phyloP scores from a whole-genome alignment of 1,140 invertebrate genomes.

The Drosophila teissieri region DNA sequence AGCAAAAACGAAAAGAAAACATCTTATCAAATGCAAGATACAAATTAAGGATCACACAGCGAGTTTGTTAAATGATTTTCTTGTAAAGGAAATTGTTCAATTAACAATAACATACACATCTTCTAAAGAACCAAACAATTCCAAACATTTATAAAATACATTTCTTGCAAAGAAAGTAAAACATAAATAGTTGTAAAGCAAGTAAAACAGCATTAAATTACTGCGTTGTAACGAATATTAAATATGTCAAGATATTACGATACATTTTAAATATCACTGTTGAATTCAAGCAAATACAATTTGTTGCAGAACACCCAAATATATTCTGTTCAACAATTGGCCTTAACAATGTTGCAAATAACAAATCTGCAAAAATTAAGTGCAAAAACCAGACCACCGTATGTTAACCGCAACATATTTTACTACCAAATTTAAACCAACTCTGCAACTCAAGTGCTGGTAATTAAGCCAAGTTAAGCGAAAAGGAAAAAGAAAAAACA shows the following conservation, averaged over 20 bases:
- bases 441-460: neutral
- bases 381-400: conserved; percentile 73
- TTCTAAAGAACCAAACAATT: conserved; percentile 36
- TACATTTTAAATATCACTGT: conserved; percentile 24
- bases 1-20: conserved; percentile 13
- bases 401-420: conserved; percentile 39
- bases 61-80: conserved; percentile 26
- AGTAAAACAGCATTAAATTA: conserved; percentile 7
- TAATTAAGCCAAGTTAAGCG: neutral
- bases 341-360: conserved; percentile 64
- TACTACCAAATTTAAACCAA: conserved; percentile 35
- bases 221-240: conserved; percentile 15
- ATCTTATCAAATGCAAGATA: conserved; percentile 22
- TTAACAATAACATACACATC: conserved; percentile 26
- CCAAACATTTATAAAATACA: conserved; percentile 26
- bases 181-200: conserved; percentile 13
- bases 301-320: conserved; percentile 1
- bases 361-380: conserved; percentile 55
- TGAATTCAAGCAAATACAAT: neutral
- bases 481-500: conserved; percentile 2
- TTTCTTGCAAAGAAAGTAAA: conserved; percentile 46
- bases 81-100: conserved; percentile 22
- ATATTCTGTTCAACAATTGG: conserved; percentile 34
- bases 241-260: conserved; percentile 40
- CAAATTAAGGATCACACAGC: conserved; percentile 18